Percentiles rank a stretch among this genome's conserved stretches.
These are phyloP conservation scores for Pangasianodon gigas DNA, from an alignment of 2,113 vertebrate species.

Conservation along the genomic window DNA sequence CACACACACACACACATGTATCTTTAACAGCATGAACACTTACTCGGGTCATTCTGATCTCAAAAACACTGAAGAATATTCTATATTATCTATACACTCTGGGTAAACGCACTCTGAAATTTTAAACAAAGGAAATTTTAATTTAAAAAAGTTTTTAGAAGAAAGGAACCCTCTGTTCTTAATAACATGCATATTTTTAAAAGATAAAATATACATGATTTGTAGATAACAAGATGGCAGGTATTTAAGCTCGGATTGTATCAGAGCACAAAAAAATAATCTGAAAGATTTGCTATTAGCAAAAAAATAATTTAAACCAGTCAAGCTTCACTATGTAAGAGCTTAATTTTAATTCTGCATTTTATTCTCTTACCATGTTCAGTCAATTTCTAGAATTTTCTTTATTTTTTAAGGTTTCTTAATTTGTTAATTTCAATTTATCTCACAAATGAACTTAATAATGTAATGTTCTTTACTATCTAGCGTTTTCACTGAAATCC, in stretches of 20 bases:
- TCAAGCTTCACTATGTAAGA: background rate
- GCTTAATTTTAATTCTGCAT: background rate
- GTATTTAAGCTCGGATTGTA: background rate
- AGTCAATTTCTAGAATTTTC: too few species aligned
- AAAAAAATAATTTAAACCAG: background rate
- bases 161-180: too few species aligned
- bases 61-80: background rate
- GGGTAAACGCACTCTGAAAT: background rate
- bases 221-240: background rate
- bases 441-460: background rate
- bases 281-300: background rate
- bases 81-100: background rate
- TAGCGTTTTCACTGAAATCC: background rate
- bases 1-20: conserved; percentile 16
- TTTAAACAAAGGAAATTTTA: background rate
- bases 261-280: background rate
- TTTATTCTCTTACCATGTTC: background rate
- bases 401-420: background rate
- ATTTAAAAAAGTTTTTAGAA: background rate
- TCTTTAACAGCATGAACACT: background rate
- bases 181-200: background rate
- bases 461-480: background rate
- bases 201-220: background rate
- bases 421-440: background rate
- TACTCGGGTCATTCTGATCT: background rate